Conservation (phyloP, 2,797 vertebrate species). For the Aselliscus stoliczkanus region DNA sequence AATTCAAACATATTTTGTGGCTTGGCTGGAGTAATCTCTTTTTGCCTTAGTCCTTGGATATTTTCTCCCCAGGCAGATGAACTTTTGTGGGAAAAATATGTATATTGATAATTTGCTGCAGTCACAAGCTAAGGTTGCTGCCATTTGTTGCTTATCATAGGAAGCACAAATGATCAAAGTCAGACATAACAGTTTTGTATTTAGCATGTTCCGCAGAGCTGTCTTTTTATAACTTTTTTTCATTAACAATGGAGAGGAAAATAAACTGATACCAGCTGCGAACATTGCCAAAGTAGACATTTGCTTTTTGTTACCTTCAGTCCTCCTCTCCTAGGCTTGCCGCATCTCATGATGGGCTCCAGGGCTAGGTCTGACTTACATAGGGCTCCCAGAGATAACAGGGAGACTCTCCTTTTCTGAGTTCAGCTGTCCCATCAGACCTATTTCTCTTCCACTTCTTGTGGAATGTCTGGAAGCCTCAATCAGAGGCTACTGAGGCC, state of each 20-base stretch:
- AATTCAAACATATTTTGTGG: not conserved
- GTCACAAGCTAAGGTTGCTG: slow-evolving; percentile 53
- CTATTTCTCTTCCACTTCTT: slow-evolving; percentile 46
- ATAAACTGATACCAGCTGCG: slow-evolving; percentile 73
- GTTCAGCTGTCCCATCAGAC: not conserved
- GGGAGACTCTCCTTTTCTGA: slow-evolving; percentile 54
- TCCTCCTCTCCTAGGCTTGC: slow-evolving; percentile 69
- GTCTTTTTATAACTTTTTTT: slow-evolving; percentile 61
- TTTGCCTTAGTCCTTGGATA: not conserved
- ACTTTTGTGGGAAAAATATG: slow-evolving; percentile 65
- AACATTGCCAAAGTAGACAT: slow-evolving; percentile 79
- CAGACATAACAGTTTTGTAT: slow-evolving; percentile 45
- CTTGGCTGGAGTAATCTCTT: not conserved
- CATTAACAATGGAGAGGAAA: slow-evolving; percentile 52
- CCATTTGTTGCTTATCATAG: slow-evolving; percentile 69
- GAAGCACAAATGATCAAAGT: slow-evolving; percentile 69
- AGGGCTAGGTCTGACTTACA: slow-evolving; percentile 64
- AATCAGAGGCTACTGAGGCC: not conserved
- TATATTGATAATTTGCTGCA: slow-evolving; percentile 48
- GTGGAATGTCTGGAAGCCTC: slow-evolving; percentile 40
- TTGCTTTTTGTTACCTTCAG: slow-evolving; percentile 80
- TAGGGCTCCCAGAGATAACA: slow-evolving; percentile 59
- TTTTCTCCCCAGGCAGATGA: slow-evolving; percentile 66
- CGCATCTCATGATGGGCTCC: slow-evolving; percentile 21
- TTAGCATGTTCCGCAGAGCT: slow-evolving; percentile 41